These are phyloP conservation scores for Silurus meridionalis DNA, from an alignment of 2,113 vertebrate genomes.

Conservation along the genomic window DNA sequence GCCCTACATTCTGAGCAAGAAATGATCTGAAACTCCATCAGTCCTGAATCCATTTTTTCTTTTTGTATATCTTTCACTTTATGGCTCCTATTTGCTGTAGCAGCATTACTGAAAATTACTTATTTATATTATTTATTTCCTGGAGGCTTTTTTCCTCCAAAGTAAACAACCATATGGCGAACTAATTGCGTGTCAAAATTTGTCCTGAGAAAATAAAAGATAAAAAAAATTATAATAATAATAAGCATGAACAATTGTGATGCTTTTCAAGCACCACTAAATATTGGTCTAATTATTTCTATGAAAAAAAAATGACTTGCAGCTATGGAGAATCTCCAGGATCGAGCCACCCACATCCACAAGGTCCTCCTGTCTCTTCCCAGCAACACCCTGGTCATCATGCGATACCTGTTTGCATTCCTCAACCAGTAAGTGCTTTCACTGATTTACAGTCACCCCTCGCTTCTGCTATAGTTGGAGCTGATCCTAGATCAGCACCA, in stretches of 20 bases:
- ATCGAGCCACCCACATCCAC: constrained; percentile 87
- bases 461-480: not conserved
- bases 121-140: too few species aligned
- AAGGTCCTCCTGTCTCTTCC: constrained; percentile 87
- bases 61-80: not conserved
- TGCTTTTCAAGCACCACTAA: too few species aligned
- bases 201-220: too few species aligned
- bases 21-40: not conserved
- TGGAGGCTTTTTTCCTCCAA: too few species aligned
- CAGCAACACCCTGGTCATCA: constrained; percentile 88
- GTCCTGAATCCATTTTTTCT: not conserved
- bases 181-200: too few species aligned
- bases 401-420: constrained; percentile 99
- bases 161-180: too few species aligned
- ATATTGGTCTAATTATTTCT: not conserved
- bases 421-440: constrained; percentile 90
- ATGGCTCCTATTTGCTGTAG: not conserved
- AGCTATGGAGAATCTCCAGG: constrained; percentile 95
- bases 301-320: constrained; percentile 37
- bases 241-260: too few species aligned
- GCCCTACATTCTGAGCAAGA: not conserved
- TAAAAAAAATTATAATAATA: too few species aligned
- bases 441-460: not conserved
- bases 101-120: not conserved
- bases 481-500: not conserved